Evolutionary conservation across 2,113 vertebrate genomes (phyloP).

Genomic region (Perca schrenkii): DNA sequence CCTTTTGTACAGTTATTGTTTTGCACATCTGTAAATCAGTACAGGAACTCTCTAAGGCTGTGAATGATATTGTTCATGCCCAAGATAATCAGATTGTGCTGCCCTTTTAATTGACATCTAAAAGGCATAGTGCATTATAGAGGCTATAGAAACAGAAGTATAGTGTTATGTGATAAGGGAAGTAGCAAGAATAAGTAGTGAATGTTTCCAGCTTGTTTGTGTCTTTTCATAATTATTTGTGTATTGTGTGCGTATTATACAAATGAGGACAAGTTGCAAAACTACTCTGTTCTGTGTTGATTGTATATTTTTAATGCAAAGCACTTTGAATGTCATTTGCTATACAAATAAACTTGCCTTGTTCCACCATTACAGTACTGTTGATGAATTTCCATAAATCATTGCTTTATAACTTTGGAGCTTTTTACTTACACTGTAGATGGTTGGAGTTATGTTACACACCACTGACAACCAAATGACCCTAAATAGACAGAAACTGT

Average conservation of each 20-base stretch:
- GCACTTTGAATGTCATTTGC: neutral
- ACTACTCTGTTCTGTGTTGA: neutral
- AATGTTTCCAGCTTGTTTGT: neutral
- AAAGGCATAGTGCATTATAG: neutral
- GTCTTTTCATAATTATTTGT: neutral
- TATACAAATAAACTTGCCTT: neutral
- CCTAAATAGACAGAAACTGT: neutral
- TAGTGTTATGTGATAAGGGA: neutral
- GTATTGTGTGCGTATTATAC: neutral
- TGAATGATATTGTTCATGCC: too few relatives aligned
- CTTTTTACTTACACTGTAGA: neutral
- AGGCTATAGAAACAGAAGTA: neutral
- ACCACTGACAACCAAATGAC: neutral
- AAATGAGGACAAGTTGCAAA: neutral
- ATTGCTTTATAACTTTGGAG: neutral
- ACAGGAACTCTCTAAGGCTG: too few relatives aligned
- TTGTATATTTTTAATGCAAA: neutral
- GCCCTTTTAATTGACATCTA: too few relatives aligned
- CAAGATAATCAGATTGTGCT: too few relatives aligned
- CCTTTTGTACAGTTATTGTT: too few relatives aligned
- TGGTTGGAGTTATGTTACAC: neutral
- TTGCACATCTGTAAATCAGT: too few relatives aligned
- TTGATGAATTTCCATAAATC: constrained; percentile 1
- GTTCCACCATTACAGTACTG: neutral
- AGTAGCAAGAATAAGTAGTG: neutral